These are phyloP conservation scores for Penaeus chinensis DNA, from an alignment of 1,140 invertebrate species.

Conservation along the genomic window DNA sequence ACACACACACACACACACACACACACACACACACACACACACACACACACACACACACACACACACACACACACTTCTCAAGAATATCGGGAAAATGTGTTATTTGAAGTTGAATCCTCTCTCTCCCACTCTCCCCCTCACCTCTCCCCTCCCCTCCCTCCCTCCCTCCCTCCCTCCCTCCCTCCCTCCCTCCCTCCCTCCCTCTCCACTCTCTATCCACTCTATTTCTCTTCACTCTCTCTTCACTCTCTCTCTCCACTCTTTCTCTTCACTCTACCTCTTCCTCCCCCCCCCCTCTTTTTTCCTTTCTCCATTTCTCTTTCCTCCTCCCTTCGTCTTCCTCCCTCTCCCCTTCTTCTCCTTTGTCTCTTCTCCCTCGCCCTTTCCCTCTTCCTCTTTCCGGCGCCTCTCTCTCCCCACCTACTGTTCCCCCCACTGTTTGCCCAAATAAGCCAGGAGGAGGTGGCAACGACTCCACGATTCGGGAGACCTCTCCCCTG, in stretches of 20 bases:
- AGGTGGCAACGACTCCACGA: not conserved
- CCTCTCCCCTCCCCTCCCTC: not conserved
- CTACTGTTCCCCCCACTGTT: not conserved
- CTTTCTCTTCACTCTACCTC: too few relatives aligned
- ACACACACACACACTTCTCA: not conserved
- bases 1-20: too few relatives aligned
- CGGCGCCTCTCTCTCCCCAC: not conserved
- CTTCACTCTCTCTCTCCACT: not conserved
- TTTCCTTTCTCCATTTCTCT: not conserved
- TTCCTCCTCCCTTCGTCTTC: not conserved
- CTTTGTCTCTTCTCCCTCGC: constrained; percentile 26
- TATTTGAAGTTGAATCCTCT: too few relatives aligned
- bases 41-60: not conserved
- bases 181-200: too few relatives aligned
- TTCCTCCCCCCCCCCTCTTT: not conserved
- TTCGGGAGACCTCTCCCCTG: not conserved
- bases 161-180: not conserved
- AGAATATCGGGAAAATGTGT: too few relatives aligned
- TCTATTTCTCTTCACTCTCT: too few relatives aligned
- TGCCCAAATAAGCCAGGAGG: too few relatives aligned
- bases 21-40: not conserved
- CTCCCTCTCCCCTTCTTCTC: constrained; percentile 20
- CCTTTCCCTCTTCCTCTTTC: not conserved
- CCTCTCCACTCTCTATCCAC: too few relatives aligned
- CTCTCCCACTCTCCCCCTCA: too few relatives aligned